Base-by-base conservation (phyloP, 2,888 invertebrate genomes). In the Plutella xylostella region DNA sequence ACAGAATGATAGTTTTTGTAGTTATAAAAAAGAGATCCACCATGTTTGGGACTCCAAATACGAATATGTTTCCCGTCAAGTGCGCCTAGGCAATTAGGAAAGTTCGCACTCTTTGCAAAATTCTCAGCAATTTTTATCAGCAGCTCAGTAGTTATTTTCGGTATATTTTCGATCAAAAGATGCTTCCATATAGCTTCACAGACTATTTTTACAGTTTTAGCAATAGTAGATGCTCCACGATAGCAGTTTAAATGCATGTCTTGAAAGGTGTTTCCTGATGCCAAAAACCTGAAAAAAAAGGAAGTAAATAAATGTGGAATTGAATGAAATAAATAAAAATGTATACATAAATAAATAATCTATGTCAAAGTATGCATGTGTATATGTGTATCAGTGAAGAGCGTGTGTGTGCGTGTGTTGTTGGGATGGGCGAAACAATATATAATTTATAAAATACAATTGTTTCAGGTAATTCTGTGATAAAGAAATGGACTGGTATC, bases 401-500 rank as follows among this genome's bases (percentile, higher is more conserved):
- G n/a, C n/a, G n/a, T n/a, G n/a, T n/a, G n/a, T n/a, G n/a, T n/a
- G n/a, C n/a, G n/a, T n/a, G n/a, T n/a, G n/a, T n/a, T n/a, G n/a
- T n/a, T n/a, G n/a, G n/a, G n/a, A n/a, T n/a, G n/a, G n/a, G n/a
- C n/a, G n/a, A n/a, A n/a, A n/a, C n/a, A n/a, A n/a, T n/a, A n/a
- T n/a, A n/a, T n/a, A n/a, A n/a, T n/a, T 48, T 28, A 43, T 45
- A 45, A 45, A 47, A 38, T 45, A 48, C 45, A 45, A 40, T 38
- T 41, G 45, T 48, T 50, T 31, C 42, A 46, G 46, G 46, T 42
- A 46, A 43, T 38, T 42, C 42, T 38, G 14, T 46, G 42, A 6
- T 48, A 11, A 48, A 47, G 22, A 51, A 51, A 40, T 51, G 51
- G 49, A 49, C 47, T 48, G 45, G 21, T 39, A 22, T 45, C 14